Evolutionary conservation across 2,888 invertebrate genomes (phyloP), one percentile per base, ranked within the genome.

Genomic region (Andricus quercusramuli): DNA sequence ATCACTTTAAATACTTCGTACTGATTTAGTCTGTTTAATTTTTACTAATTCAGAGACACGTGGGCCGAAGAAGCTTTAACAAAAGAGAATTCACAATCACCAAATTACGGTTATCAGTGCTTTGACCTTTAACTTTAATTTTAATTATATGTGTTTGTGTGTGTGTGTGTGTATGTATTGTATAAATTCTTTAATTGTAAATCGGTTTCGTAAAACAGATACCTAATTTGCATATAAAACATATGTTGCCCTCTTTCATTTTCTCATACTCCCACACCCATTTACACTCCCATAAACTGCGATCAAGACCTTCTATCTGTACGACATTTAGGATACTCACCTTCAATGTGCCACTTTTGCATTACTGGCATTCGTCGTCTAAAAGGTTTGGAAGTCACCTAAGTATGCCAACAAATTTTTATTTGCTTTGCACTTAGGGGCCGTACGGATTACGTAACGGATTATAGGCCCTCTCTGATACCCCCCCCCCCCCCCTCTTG

Each of bases 191-290:
- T 64, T 15, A 3, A 29, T 17, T 29, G 6, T 64, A 5, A 29
- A 64, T 17, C 15, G 8, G 15, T 29, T 64, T 64, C 3, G 25
- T 25, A 29, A 5, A 64, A 29, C 6, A 6, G 29, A 13, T 25
- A n/a, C 4, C 41, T 41, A 41, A 47, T 68, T 68, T 68, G 68
- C 68, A 68, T 68, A 47, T 68, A 44, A 68, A 74, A 74, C 32
- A 37, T 22, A 6, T 56, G 37, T 17, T 74, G 2, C 56, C 37
- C 22, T 74, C 13, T 74, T 74, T 59, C 59, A n/a, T 74, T 74
- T 74, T 59, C 74, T 37, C 74, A 74, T 32, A 74, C n/a, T 32
- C 56, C 74, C 74, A 74, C 74, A 74, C 74, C 74, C n/a, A 74
- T 32, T 56, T 37, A 74, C 74, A 74, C 74, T 74, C 74, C 74